Conservation (phyloP, 2,888 invertebrate genomes). For the Trachelus tabidus region DNA sequence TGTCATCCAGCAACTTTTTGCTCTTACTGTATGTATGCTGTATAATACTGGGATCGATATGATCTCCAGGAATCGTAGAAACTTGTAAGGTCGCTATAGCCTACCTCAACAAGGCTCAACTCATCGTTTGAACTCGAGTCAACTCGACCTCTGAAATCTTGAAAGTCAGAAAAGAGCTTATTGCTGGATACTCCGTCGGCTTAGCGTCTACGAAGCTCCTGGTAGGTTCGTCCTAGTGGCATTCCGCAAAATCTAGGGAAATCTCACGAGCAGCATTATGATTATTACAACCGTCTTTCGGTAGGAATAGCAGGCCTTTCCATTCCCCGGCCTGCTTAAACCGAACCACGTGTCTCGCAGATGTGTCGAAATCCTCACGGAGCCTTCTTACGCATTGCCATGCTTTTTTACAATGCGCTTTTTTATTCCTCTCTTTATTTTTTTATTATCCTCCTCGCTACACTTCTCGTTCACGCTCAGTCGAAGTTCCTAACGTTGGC, state of each 20-base stretch:
- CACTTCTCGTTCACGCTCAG: background rate
- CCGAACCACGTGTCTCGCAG: background rate
- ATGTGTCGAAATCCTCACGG: background rate
- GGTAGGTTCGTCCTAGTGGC: background rate
- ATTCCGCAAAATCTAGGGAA: background rate
- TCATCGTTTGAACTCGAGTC: background rate
- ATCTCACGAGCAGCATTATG: background rate
- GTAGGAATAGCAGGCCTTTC: background rate
- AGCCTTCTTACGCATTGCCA: background rate
- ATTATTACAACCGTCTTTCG: background rate
- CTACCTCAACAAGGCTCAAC: background rate
- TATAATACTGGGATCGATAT: no score
- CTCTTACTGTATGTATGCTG: no score
- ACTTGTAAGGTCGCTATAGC: no score
- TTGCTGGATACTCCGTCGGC: background rate
- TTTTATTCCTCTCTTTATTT: background rate
- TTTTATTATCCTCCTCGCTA: background rate
- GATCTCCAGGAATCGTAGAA: no score
- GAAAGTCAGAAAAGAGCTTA: background rate
- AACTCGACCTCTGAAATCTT: background rate
- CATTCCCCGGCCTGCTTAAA: background rate
- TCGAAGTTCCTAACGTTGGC: background rate
- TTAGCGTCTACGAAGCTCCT: background rate
- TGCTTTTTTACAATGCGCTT: background rate
- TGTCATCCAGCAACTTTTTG: no score